These are phyloP conservation scores for Sicus ferrugineus DNA, from an alignment of 2,888 invertebrate species.

Conservation along the genomic window DNA sequence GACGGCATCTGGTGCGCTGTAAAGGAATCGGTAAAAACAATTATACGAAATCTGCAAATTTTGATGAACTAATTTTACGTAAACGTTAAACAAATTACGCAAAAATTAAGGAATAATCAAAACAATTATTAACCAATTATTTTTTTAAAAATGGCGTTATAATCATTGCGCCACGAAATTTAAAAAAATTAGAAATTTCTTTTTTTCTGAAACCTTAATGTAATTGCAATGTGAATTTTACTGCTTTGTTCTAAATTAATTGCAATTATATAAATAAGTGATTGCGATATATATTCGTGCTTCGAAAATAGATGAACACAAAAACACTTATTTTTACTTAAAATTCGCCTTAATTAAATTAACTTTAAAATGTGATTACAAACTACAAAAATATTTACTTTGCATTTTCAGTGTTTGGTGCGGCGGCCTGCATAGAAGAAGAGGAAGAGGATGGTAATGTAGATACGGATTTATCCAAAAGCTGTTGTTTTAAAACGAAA, in stretches of 20 bases:
- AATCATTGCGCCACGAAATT: too few species aligned
- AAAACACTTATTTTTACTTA: slow-evolving; percentile 1
- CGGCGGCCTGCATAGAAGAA: slow-evolving; percentile 67
- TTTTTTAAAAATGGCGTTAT: too few species aligned
- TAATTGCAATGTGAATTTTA: too few species aligned
- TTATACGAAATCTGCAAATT: background rate
- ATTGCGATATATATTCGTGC: too few species aligned
- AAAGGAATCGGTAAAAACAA: background rate
- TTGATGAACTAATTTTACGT: background rate
- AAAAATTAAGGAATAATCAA: too few species aligned
- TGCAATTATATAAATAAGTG: slow-evolving; percentile 41
- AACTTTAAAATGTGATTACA: slow-evolving; percentile 46
- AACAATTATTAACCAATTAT: too few species aligned
- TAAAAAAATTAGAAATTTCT: too few species aligned
- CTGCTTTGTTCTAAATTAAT: background rate
- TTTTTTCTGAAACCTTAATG: too few species aligned
- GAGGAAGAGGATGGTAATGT: slow-evolving; percentile 64
- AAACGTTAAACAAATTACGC: too few species aligned
- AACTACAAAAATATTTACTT: slow-evolving; percentile 70
- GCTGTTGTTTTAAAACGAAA: slow-evolving; percentile 67
- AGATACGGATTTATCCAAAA: slow-evolving; percentile 72
- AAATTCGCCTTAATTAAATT: slow-evolving; percentile 42
- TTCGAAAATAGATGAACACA: too few species aligned
- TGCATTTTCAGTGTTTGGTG: slow-evolving; percentile 68
- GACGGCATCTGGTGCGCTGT: slow-evolving; percentile 54